These are phyloP conservation scores for Leptinotarsa undecemlineata DNA, from an alignment of 1,140 invertebrate genomes.

Conservation along the genomic window DNA sequence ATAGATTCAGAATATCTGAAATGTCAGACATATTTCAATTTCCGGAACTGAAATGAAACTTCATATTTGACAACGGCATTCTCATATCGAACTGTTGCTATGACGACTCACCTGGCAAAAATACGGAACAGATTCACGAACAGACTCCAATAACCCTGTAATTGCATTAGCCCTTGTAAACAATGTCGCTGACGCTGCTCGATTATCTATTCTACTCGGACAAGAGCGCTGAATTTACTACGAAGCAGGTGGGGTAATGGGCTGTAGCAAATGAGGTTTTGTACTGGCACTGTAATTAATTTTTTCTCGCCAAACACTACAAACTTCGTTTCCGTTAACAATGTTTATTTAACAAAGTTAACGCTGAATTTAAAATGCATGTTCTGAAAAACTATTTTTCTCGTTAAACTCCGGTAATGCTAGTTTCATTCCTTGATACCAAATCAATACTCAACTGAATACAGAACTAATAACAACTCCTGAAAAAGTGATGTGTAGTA, in stretches of 20 bases:
- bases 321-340: not conserved
- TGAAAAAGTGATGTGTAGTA: too few species aligned
- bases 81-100: not conserved
- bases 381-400: too few species aligned
- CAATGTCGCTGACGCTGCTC: constrained; percentile 26
- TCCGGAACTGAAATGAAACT: not conserved
- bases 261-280: constrained; percentile 6
- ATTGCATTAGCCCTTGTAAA: constrained; percentile 27
- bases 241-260: constrained; percentile 8
- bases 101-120: constrained; percentile 17
- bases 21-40: too few species aligned
- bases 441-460: too few species aligned
- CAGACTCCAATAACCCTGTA: constrained; percentile 26
- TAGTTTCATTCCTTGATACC: too few species aligned
- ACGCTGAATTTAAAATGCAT: not conserved
- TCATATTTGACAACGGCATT: not conserved
- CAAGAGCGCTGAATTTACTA: constrained; percentile 10
- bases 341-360: not conserved
- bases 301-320: constrained; percentile 15
- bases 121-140: constrained; percentile 13
- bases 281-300: constrained; percentile 11
- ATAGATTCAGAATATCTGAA: too few species aligned
- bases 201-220: constrained; percentile 15
- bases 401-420: too few species aligned
- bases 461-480: too few species aligned